Conservation (phyloP, 1,140 invertebrate genomes). For the Meloidogyne floridensis region DNA sequence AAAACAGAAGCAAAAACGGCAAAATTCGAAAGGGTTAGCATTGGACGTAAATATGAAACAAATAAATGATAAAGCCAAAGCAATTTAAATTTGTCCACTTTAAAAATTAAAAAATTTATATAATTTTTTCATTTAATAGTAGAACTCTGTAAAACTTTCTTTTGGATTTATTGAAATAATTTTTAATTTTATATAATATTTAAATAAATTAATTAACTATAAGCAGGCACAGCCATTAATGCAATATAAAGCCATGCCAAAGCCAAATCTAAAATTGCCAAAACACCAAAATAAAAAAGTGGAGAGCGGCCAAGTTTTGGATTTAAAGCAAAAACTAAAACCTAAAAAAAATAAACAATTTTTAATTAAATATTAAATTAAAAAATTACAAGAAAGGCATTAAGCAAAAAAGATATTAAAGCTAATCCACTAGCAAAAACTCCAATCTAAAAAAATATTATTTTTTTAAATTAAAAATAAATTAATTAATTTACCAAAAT, state of each 20-base stretch:
- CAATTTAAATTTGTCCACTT: constrained; percentile 37
- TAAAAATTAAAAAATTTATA: neutral
- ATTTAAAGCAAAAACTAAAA: constrained; percentile 58
- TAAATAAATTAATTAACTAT: constrained; percentile 36
- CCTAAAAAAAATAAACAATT: neutral
- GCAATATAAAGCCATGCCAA: constrained; percentile 63
- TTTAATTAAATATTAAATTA: neutral
- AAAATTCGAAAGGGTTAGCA: constrained; percentile 52
- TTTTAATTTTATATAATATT: neutral
- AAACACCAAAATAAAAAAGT: constrained; percentile 63
- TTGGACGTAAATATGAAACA: constrained; percentile 55
- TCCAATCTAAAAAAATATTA: constrained; percentile 46
- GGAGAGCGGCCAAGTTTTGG: constrained; percentile 51
- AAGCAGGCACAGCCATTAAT: constrained; percentile 64
- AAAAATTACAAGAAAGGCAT: constrained; percentile 58
- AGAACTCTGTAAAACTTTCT: too few relatives aligned
- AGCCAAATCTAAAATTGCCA: constrained; percentile 59
- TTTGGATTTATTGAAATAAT: neutral
- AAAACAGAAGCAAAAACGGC: constrained; percentile 64
- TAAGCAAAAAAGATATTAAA: constrained; percentile 60
- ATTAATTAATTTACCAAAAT: constrained; percentile 49
- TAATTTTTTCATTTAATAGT: too few relatives aligned
- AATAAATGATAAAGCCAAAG: constrained; percentile 60
- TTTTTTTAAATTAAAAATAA: neutral
- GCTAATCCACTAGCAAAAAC: constrained; percentile 59